Base-by-base conservation (phyloP, 1,140 invertebrate species). In the Phymastichus coffea region DNA sequence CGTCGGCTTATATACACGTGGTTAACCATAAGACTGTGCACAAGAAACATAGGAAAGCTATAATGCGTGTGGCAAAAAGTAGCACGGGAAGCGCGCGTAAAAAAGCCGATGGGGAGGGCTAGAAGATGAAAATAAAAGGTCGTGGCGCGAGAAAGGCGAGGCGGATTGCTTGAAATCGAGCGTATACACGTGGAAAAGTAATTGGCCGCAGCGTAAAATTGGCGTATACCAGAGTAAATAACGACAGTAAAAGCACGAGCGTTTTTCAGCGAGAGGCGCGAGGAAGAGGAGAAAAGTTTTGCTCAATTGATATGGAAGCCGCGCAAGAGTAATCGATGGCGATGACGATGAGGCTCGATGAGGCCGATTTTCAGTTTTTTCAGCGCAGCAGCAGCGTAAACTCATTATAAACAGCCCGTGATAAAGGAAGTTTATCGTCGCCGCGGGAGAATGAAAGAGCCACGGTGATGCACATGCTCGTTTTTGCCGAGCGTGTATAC, bases 91-190 rank as follows among this genome's bases (percentile, higher is more conserved):
- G 22, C 20, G n/a, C 41, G 12, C 19, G 3, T 44, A 44, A 22
- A 44, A 44, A 44, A 44, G 41, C 20, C 14, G 41, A 23, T 19
- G 25, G 15, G 25, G 41, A 17, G 25, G 8, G 12, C 10, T 22
- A 22, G 17, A 25, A 20, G 17, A 14, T 20, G 25, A 44, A 44
- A 44, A 44, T 44, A 19, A 25, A 23, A 44, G 41, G 2, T 23
- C 3, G 22, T n/a, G n/a, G n/a, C n/a, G n/a, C n/a, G n/a, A n/a
- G n/a, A n/a, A n/a, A 44, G 41, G 41, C 41, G 41, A 44, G 41
- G 41, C 41, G 41, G 41, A 44, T 44, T 44, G 41, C 41, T 47
- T 47, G 19, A 47, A 47, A 47, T 47, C 44, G 44, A 47, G 25
- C 15, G 25, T 0, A 7, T n/a, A 19, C 22, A 47, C 22, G 7